Evolutionary conservation across 2,797 vertebrate species (phyloP), one percentile per base, ranked within the genome.

Genomic region (Myotis daubentonii): DNA sequence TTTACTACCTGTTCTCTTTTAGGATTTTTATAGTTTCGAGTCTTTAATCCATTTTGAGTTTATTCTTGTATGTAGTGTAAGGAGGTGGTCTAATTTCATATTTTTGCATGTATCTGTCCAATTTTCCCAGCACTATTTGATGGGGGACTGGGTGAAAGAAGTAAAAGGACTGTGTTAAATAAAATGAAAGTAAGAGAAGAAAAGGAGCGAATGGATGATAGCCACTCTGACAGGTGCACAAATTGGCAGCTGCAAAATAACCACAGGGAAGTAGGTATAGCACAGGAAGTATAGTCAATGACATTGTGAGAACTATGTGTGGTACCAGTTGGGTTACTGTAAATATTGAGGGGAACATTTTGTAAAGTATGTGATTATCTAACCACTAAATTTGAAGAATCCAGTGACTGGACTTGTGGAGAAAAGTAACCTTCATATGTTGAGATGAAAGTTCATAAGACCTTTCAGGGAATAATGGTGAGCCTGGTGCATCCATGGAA

Each of bases 131-230:
- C 55, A 57, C 55, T 57, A 8, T 23, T 57, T 25, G 55, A 8
- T 57, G 55, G 55, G 55, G 22, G 55, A 10, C 22, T 57, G 22
- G 55, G 23, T 57, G 22, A 57, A 57, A 57, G 55, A 57, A 57
- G 22, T 57, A 57, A 57, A 57, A 57, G 55, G 55, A 25, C 55
- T 57, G 9, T 68, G 53, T 88, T 88, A 83, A 79, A 65, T 75
- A 87, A 96, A 94, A 94, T 82, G 16, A 80, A 91, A 79, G 15
- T 30, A 57, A 60, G 4, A 57, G n/a, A 78, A 20, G 41, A 36
- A 93, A 82, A 85, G 19, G 2, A 80, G 8, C 9, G 47, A 80
- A 88, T 65, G 49, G 62, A 76, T 33, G 49, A 33, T 13, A 23
- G 19, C 47, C n/a, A 53, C 47, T 76, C 49, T 51, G n/a, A 51